These are phyloP conservation scores for Propithecus perrieri DNA, from an alignment of 2,797 vertebrate genomes.

Conservation along the genomic window DNA sequence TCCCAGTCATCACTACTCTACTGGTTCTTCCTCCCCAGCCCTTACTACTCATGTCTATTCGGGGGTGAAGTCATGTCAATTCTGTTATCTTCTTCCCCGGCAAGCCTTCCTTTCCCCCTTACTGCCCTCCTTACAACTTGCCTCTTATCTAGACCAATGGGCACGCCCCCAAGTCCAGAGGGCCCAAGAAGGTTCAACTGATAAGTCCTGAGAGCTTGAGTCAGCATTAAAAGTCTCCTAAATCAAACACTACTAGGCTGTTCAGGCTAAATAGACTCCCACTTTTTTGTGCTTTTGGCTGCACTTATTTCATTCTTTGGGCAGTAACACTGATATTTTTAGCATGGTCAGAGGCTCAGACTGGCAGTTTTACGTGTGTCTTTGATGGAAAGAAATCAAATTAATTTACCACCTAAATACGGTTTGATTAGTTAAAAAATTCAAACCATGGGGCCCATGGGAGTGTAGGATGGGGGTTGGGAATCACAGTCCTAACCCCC, in stretches of 20 bases:
- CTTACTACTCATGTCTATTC: not conserved
- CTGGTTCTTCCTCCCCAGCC: not conserved
- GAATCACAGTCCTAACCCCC: not conserved
- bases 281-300: not conserved
- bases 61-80: not conserved
- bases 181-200: not conserved
- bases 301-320: not conserved
- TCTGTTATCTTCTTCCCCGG: not conserved
- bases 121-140: not conserved
- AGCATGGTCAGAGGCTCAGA: not conserved
- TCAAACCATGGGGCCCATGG: not conserved
- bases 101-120: not conserved
- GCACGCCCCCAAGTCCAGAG: not conserved
- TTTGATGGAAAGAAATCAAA: constrained; percentile 5
- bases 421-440: not conserved
- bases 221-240: not conserved
- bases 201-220: not conserved
- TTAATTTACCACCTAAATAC: not conserved
- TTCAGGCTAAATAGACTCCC: not conserved
- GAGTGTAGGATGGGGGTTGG: not conserved
- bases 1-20: not conserved
- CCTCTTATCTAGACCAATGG: too few relatives aligned
- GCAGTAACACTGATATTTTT: not conserved
- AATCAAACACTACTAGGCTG: not conserved
- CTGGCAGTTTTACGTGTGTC: not conserved